Base-by-base conservation (phyloP, 2,113 vertebrate species). In the Urocynchramus pylzowi region DNA sequence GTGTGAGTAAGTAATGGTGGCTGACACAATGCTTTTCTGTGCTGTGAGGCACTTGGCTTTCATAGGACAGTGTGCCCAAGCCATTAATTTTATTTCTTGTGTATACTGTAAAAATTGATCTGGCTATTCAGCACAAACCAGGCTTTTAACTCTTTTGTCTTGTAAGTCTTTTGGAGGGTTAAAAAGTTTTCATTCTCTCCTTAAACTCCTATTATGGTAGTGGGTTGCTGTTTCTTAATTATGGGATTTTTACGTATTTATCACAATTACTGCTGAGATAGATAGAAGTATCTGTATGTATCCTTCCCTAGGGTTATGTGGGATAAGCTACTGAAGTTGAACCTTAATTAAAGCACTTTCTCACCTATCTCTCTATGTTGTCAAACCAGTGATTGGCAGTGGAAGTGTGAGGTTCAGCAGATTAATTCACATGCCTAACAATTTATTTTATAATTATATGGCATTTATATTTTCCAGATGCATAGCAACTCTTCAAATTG, bases 1-100 rank as follows among this genome's bases (percentile, higher is more conserved):
- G 99, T 98, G 99, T 99, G 98, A 98, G 99, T 99, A 99, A 99
- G 99, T 99, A 98, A 93, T 97, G 87, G 60, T 92, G 69, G 70
- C 71, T 93, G 88, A 71, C 59, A 57, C 5, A 6, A 39, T 30
- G 84, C 54, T 93, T 83, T 61, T 30, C 70, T 78, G 4, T 54
- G 63, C 7, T 80, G 19, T 44, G 63, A 42, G 81, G 59, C 71
- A 13, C 10, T 64, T 65, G 68, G 26, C n/a, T 84, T 21, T 86
- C 71, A 70, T 41, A 64, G 45, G 53, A 37, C 21, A 63, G 27
- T 27, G 84, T 77, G 37, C 68, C 84, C 47, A 73, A 81, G 10
- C 35, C 39, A 52, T 93, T 77, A 28, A n/a, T 84, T 93, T 91
- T 45, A 35, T 74, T 63, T 50, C 47, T 76, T 89, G 9, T 71